A percentile compares a stretch with the other conserved stretches of the same genome.
Conservation (phyloP, 2,888 invertebrate genomes). For the Branchipolynoe longqiensis region DNA sequence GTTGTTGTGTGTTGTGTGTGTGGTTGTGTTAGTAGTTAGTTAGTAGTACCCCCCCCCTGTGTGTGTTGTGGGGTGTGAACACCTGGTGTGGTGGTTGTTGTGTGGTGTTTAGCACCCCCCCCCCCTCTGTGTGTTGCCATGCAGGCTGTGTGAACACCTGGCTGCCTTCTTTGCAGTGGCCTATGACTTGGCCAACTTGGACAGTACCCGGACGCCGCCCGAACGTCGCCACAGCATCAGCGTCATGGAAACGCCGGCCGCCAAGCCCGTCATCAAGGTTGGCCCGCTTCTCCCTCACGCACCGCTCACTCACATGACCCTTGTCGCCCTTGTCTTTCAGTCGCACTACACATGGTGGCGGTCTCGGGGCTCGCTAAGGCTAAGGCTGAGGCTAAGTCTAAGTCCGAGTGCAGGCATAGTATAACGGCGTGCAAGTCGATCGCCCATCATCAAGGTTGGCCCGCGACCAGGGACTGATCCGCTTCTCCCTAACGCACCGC, state of each 20-base stretch:
- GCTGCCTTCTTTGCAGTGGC: slow-evolving; percentile 57
- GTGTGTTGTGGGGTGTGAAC: no score
- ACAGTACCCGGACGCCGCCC: slow-evolving; percentile 36
- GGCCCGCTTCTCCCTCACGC: not conserved
- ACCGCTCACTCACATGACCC: not conserved
- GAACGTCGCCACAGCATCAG: slow-evolving; percentile 68
- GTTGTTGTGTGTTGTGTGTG: no score
- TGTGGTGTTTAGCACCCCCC: not conserved
- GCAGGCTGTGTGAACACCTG: slow-evolving; percentile 45
- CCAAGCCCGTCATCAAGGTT: slow-evolving; percentile 45
- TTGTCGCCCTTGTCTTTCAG: slow-evolving; percentile 20
- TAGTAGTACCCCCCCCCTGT: no score
- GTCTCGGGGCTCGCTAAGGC: not conserved
- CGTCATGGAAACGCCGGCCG: slow-evolving; percentile 65
- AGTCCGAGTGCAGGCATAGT: slow-evolving; percentile 70
- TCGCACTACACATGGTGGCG: slow-evolving; percentile 40
- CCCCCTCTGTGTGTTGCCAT: no score
- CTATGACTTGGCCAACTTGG: slow-evolving; percentile 54
- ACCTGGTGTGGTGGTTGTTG: no score
- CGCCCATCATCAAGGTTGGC: slow-evolving; percentile 2
- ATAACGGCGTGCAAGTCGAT: slow-evolving; percentile 78
- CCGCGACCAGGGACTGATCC: not conserved
- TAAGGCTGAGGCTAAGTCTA: not conserved
- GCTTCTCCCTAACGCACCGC: not conserved
- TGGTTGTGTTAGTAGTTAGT: no score